Evolutionary conservation across 2,113 vertebrate genomes (phyloP).

Genomic region (Alectura lathami): DNA sequence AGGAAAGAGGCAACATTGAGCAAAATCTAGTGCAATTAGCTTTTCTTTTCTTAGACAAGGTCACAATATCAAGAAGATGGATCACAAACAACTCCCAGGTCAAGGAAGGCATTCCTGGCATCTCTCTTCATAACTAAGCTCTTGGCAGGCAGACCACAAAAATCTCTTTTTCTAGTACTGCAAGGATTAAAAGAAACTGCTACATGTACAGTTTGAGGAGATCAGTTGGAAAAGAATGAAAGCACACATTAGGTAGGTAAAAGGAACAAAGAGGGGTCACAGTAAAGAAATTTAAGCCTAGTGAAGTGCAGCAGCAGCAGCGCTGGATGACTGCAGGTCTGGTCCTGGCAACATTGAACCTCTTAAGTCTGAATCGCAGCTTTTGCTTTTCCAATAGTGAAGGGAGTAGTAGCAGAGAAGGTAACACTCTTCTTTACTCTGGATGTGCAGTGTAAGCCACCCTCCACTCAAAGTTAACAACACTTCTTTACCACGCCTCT

Average conservation of each 20-base stretch:
- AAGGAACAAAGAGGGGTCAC: background rate
- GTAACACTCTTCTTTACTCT: background rate
- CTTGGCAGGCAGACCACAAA: background rate
- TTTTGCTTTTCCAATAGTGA: background rate
- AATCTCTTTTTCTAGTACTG: background rate
- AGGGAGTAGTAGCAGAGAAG: background rate
- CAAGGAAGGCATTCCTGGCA: background rate
- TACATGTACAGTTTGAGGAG: background rate
- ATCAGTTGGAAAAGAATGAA: background rate
- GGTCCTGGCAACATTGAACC: background rate
- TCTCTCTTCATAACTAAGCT: background rate
- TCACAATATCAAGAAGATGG: background rate
- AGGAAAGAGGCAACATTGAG: accelerated
- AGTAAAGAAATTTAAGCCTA: background rate
- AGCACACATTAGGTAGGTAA: background rate
- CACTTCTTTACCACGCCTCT: background rate
- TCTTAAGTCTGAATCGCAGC: background rate
- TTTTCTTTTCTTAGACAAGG: background rate
- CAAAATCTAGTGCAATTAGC: background rate
- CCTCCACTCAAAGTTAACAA: background rate
- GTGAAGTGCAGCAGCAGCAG: background rate
- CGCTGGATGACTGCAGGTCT: background rate
- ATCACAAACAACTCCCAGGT: background rate
- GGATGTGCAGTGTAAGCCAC: background rate
- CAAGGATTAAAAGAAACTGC: background rate